A percentile compares a stretch with the other conserved stretches of the same genome.
These are phyloP conservation scores for Polypterus bichir DNA, from an alignment of 2,113 vertebrate species.

Conservation along the genomic window DNA sequence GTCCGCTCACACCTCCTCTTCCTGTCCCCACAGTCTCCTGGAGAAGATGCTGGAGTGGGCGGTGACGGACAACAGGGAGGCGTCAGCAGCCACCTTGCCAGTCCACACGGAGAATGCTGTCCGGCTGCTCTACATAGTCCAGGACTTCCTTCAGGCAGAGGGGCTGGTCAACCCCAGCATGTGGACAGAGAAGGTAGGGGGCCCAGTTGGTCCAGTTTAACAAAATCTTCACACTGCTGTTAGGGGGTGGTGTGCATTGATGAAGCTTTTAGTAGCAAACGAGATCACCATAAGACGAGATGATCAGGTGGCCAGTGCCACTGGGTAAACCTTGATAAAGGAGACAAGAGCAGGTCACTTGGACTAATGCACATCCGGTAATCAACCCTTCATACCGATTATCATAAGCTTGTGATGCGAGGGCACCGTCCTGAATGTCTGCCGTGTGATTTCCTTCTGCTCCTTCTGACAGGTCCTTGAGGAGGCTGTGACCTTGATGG, in stretches of 20 bases:
- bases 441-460: not conserved
- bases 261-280: too few relatives aligned
- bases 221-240: too few relatives aligned
- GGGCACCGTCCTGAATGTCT: not conserved
- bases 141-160: slow-evolving; percentile 88
- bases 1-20: too few relatives aligned
- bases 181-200: slow-evolving; percentile 80
- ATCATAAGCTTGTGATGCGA: too few relatives aligned
- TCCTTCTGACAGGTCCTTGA: slow-evolving; percentile 58
- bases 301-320: too few relatives aligned
- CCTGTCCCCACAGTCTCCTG: slow-evolving; percentile 56
- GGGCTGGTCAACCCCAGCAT: slow-evolving; percentile 70
- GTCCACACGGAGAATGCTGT: slow-evolving; percentile 82
- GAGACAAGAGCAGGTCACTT: too few relatives aligned
- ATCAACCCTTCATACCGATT: too few relatives aligned
- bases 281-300: too few relatives aligned
- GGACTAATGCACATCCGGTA: too few relatives aligned
- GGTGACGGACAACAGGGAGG: slow-evolving; percentile 77
- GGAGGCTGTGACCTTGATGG: slow-evolving; percentile 76
- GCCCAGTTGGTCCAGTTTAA: not conserved
- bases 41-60: slow-evolving; percentile 91
- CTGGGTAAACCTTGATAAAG: too few relatives aligned
- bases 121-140: slow-evolving; percentile 71
- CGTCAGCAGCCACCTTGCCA: slow-evolving; percentile 54
- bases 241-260: too few relatives aligned